These are phyloP conservation scores for Muscina levida DNA, from an alignment of 2,888 invertebrate genomes.

Conservation along the genomic window DNA sequence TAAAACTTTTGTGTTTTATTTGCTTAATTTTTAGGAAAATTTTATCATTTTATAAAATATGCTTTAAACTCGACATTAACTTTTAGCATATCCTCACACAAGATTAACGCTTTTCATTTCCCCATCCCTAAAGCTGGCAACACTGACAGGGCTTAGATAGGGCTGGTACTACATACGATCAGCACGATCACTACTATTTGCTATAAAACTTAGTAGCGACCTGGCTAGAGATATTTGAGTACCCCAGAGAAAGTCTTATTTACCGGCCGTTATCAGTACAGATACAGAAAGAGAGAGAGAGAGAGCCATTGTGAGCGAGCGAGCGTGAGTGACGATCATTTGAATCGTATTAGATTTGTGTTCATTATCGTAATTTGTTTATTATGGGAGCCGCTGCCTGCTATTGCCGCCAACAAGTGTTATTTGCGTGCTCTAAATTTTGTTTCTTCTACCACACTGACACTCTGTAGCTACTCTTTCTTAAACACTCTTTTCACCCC, in stretches of 20 bases:
- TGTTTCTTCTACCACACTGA: not conserved
- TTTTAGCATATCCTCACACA: too few species aligned
- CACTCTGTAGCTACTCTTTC: not conserved
- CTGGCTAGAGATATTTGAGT: too few species aligned
- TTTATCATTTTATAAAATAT: too few species aligned
- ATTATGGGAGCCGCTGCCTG: not conserved
- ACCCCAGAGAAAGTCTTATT: not conserved
- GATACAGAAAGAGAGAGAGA: not conserved
- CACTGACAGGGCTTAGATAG: too few species aligned
- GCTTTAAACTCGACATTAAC: too few species aligned
- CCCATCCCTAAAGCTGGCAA: too few species aligned
- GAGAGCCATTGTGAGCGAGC: not conserved
- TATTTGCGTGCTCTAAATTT: slow-evolving; percentile 53
- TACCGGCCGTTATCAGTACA: not conserved
- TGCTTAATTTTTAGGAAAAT: too few species aligned
- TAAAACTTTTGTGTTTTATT: too few species aligned
- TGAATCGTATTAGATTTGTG: slow-evolving; percentile 13
- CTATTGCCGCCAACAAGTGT: slow-evolving; percentile 39
- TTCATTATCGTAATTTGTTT: not conserved
- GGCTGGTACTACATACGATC: too few species aligned
- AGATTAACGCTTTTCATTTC: too few species aligned
- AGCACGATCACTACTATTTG: too few species aligned
- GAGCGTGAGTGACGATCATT: not conserved
- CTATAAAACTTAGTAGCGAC: too few species aligned
- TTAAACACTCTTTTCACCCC: not conserved